Base-by-base conservation (phyloP, 2,888 invertebrate genomes). In the Ennomos fuscantarius region DNA sequence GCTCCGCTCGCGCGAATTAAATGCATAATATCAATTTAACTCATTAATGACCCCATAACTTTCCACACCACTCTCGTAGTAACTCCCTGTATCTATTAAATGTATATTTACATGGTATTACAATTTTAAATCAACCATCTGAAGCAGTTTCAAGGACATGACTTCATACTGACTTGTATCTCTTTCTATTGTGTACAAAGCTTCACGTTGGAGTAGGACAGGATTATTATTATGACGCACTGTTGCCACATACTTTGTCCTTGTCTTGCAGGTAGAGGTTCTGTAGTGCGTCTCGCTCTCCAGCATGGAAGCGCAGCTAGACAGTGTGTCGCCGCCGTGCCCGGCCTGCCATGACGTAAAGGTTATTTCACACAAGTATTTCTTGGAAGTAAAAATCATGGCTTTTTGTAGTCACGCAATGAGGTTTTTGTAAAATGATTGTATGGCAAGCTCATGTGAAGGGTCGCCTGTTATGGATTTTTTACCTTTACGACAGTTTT, bases 251-350 rank as follows among this genome's bases (percentile, higher is more conserved):
- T 50, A n/a, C 12, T 41, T 45, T 42, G 41, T 66, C 65, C 44
- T 41, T 63, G 31, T 69, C 56, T 35, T 2, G 1, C 53, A 6
- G 36, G 12, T 8, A 15, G 43, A 41, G 2, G 13, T 42, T 8
- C 8, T 2, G 8, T 66, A 47, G 11, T 60, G 55, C 42, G 62
- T 67, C 66, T 69, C 68, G 55, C 59, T 67, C 66, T 33, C 24
- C 48, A 58, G 68, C 60, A 57, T 47, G 41, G 72, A 47, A 60
- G 68, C 60, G 59, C 46, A 41, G 72, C 70, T 63, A 80, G 80
- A 80, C 80, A 72, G 68, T 47, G 62, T 70, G 80, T 71, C 80
- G 80, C 79, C 78, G 13, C 47, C 52, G 53, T 49, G 54, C 48
- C 49, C 53, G 35, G 43, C 60, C 59, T 56, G 36, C 66, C 66